Conservation (phyloP, 1,140 invertebrate species). For the Drosophila malerkotliana region DNA sequence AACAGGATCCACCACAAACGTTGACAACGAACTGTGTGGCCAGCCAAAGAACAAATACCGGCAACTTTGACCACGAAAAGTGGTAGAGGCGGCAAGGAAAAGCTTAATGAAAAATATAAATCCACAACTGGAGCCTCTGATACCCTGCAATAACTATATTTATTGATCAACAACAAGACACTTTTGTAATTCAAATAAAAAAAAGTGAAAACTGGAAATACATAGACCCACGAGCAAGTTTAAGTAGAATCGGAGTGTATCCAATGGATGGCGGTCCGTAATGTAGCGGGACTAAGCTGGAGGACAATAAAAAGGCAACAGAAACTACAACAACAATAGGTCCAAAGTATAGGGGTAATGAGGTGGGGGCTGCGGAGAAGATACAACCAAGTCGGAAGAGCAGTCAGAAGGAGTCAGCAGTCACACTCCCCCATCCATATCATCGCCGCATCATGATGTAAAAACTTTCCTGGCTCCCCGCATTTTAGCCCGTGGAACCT, state of each 20-base stretch:
- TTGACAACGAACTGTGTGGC: conserved; percentile 44
- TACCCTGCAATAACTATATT: conserved; percentile 14
- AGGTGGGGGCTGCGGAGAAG: conserved; percentile 19
- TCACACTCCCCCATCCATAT: conserved; percentile 60
- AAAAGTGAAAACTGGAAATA: no score
- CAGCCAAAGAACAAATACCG: conserved; percentile 63
- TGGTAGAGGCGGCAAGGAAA: conserved; percentile 4
- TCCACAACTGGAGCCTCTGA: background rate
- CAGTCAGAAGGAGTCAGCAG: background rate
- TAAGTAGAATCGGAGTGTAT: no score
- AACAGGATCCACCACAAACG: conserved; percentile 30
- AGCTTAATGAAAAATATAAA: conserved; percentile 16
- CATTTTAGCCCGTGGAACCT: conserved; percentile 51
- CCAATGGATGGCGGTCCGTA: background rate
- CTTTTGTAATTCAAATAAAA: no score
- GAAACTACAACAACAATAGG: conserved; percentile 29
- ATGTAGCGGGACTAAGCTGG: conserved; percentile 51
- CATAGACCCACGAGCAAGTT: no score
- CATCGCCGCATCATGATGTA: conserved; percentile 81
- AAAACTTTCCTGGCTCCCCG: conserved; percentile 66
- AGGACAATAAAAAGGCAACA: conserved; percentile 75
- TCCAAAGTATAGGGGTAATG: conserved; percentile 21
- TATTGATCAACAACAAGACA: no score
- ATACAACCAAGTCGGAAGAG: conserved; percentile 13
- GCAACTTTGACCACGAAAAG: conserved; percentile 73